Evolutionary conservation across 2,113 vertebrate genomes (phyloP), one percentile per base, ranked within the genome.

Genomic region (Zapornia atra): DNA sequence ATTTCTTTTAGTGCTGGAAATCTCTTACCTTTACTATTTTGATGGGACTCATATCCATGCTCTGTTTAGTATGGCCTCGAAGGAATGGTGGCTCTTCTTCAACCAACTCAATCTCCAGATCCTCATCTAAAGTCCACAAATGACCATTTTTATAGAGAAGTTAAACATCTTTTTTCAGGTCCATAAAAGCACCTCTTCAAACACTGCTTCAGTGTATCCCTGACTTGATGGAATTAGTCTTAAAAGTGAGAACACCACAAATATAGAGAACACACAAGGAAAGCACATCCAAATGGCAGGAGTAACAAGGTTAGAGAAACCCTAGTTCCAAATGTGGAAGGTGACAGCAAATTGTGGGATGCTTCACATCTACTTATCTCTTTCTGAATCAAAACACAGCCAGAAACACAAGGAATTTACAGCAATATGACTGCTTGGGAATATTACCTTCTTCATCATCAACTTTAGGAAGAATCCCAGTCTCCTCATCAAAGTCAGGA

Each of bases 21-120:
- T 40, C 53, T 57, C 64, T 72, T 79, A 99, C 99, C 99, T 99
- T 99, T 22, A 99, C 99, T 10, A 99, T 99, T 97, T 99, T 99
- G 80, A 99, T 99, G 21, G 99, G 99, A 79, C 99, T 99, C 99
- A 99, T 99, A 97, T 99, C 99, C 99, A 99, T 99, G 97, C 99
- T 99, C 83, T 99, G 99, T 76, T 99, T 99, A 34, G 99, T 99
- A 95, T 99, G 99, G 50, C 99, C 99, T 95, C 99, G 98, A 85
- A 99, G 97, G 97, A 99, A 99, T 0, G 99, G 99, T 5, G 99
- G 99, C 51, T 99, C 99, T 95, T 99, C 99, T 88, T 99, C 99
- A 63, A 99, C 99, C 15, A 99, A 97, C 94, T 99, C 99, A 51
- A 99, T 99, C 96, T 99, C 99, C 89, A 99, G 98, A 82, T 99